phyloP scores from a whole-genome alignment of 2,797 vertebrate genomes.

The Heliangelus exortis region DNA sequence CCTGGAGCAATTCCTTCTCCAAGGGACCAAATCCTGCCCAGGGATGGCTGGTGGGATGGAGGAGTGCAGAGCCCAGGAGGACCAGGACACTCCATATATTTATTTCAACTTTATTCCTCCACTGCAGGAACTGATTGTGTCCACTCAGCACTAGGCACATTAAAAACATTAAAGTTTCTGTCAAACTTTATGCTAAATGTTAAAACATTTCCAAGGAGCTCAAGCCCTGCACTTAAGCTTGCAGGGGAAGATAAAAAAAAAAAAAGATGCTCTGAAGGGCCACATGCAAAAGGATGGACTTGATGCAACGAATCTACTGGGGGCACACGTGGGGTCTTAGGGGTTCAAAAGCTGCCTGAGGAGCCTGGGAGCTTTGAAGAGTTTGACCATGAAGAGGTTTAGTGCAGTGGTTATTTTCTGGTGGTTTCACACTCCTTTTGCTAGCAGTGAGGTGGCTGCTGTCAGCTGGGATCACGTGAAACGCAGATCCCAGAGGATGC shows the following conservation, averaged over 20 bases:
- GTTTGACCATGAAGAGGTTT: not conserved
- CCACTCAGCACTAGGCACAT: not conserved
- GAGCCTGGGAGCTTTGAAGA: not conserved
- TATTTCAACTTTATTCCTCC: not conserved
- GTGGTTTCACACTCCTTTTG: not conserved
- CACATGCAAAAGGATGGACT: not conserved
- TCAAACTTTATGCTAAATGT: no score
- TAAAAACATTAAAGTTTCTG: no score
- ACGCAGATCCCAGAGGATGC: conserved; percentile 31
- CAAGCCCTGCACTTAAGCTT: not conserved
- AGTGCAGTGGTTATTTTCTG: conserved; percentile 1
- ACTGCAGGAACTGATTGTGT: accelerated
- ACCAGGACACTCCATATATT: not conserved
- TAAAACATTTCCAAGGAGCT: not conserved
- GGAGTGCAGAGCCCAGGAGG: not conserved
- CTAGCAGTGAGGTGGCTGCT: not conserved
- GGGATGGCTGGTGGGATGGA: not conserved
- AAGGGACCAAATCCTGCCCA: accelerated
- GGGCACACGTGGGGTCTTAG: accelerated
- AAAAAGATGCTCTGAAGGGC: not conserved
- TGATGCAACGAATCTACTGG: not conserved
- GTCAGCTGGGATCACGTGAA: conserved; percentile 45
- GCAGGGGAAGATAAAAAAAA: not conserved
- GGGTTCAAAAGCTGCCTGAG: not conserved
- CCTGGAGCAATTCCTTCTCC: not conserved